Percentiles rank a stretch among this genome's conserved stretches.
Conservation (phyloP, 2,113 vertebrate genomes). For the Ramphastos sulfuratus region DNA sequence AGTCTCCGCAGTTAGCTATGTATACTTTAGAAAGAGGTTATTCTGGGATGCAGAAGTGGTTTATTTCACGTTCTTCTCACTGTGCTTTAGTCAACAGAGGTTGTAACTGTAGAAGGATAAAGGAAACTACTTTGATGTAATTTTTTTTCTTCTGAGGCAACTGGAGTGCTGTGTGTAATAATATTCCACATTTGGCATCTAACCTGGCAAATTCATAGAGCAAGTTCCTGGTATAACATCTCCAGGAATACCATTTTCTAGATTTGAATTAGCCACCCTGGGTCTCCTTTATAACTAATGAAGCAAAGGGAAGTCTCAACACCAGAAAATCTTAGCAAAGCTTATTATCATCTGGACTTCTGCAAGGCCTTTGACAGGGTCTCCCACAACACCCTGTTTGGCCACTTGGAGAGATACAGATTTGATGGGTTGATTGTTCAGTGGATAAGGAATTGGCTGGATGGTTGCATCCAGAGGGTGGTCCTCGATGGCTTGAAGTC, state of each 20-base stretch:
- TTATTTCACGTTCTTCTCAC: neutral
- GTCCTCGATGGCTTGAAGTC: too few relatives aligned
- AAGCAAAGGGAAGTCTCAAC: neutral
- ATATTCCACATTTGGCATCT: neutral
- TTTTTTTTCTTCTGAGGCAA: neutral
- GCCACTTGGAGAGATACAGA: too few relatives aligned
- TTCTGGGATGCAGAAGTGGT: neutral
- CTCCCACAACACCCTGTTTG: too few relatives aligned
- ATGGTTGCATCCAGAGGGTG: too few relatives aligned
- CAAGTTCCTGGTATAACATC: neutral
- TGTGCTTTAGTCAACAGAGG: neutral
- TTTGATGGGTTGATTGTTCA: too few relatives aligned
- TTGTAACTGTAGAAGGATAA: neutral
- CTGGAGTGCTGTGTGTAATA: neutral
- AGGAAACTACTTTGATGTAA: neutral
- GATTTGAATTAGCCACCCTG: neutral
- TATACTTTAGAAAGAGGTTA: neutral
- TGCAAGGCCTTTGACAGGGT: too few relatives aligned
- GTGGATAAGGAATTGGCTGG: too few relatives aligned
- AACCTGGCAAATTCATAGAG: neutral
- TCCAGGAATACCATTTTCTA: neutral
- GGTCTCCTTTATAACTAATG: neutral
- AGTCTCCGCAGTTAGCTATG: neutral
- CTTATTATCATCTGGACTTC: neutral
- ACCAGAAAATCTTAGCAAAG: neutral